Evolutionary conservation across 2,113 vertebrate genomes (phyloP), one percentile per base, ranked within the genome.

Genomic region (Melanostigma gelatinosum): DNA sequence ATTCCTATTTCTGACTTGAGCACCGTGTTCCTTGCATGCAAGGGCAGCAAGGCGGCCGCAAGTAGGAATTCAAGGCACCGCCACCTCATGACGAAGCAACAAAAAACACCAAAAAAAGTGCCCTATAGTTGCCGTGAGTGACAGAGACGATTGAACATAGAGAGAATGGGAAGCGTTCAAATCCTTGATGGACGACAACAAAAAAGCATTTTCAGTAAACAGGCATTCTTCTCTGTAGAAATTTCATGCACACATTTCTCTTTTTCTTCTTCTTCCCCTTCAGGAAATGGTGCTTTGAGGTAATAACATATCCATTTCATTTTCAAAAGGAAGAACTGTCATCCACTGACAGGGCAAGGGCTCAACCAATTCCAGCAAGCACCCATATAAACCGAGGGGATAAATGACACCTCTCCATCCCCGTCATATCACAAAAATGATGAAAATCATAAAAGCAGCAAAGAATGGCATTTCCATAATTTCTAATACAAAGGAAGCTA

Each of bases 371-470:
- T 84, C 92, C 92, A 93, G 84, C 90, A 91, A 90, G 89, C 80
- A 94, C 92, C 94, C 93, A 73, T 75, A 75, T 85, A 92, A 93
- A 94, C 55, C 20, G 76, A 85, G 85, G 85, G 88, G 86, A 75
- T 82, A 71, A 44, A 69, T 8, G 58, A 62, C 54, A 38, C 66
- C 66, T 79, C 77, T 81, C 87, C 85, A 82, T 60, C 52, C 88
- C 89, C 86, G 27, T 89, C 92, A 75, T 80, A 64, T 85, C 85
- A 85, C 82, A 91, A 93, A 32, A 85, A 92, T 74, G 79, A 92
- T 92, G 85, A 84, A 95, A 90, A 94, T 95, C 90, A 95, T 90
- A 88, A 95, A 94, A 96, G 95, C 95, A 95, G 95, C 95, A 95
- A 93, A 82, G 1, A 92, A 92, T 93, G 92, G 92, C 89, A 91